Percentiles rank a stretch among this genome's conserved stretches.
Evolutionary conservation across 2,888 invertebrate species (phyloP).

Genomic region (Empis livida): DNA sequence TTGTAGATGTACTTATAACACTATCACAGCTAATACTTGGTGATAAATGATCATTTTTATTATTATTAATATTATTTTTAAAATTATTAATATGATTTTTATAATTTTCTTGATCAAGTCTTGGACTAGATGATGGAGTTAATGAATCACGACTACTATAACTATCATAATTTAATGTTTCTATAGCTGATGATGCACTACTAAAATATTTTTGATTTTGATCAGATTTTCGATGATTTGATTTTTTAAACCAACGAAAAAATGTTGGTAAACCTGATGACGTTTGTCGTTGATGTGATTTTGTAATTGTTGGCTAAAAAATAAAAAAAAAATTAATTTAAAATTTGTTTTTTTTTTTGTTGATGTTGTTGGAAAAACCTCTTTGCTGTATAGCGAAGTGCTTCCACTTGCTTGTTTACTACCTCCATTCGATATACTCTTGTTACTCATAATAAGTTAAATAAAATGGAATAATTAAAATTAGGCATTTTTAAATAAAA

Average conservation of each 20-base stretch:
- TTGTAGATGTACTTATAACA: conserved; percentile 57
- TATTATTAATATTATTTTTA: conserved; percentile 4
- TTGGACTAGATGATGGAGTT: conserved; percentile 15
- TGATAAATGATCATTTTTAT: conserved; percentile 13
- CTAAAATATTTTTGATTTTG: background rate
- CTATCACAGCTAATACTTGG: conserved; percentile 44
- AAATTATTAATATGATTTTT: background rate
- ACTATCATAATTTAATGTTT: conserved; percentile 5
- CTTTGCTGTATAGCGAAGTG: conserved; percentile 12
- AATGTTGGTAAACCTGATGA: conserved; percentile 36
- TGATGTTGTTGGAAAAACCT: too few species aligned
- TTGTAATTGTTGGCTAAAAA: conserved; percentile 6
- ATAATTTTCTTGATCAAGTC: conserved; percentile 5
- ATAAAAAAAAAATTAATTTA: background rate
- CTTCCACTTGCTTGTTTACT: conserved; percentile 11
- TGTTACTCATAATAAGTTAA: conserved; percentile 4
- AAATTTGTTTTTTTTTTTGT: background rate
- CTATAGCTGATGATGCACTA: background rate
- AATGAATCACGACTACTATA: conserved; percentile 15
- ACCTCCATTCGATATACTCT: conserved; percentile 11
- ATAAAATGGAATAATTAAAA: too few species aligned
- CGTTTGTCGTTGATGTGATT: conserved; percentile 19
- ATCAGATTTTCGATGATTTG: background rate
- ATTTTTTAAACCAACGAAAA: conserved; percentile 59
- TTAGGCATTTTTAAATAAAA: too few species aligned